Evolutionary conservation across 2,888 invertebrate species (phyloP), one percentile per base, ranked within the genome.

Genomic region (Andrena fulva): DNA sequence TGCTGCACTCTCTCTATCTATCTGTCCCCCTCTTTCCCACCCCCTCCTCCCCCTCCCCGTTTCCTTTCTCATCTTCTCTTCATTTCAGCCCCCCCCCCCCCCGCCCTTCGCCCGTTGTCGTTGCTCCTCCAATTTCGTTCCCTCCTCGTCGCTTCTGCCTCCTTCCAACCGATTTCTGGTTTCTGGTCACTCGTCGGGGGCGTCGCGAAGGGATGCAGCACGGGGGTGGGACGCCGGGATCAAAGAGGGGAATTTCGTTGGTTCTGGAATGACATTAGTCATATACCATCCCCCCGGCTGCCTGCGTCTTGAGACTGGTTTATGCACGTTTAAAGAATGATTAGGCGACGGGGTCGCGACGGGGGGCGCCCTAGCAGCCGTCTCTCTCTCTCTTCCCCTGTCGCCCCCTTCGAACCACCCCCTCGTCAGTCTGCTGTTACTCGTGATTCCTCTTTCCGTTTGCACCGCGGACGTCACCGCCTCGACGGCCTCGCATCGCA

Each of bases 261-360:
- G 88, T 71, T 86, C 78, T 89, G 90, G 92, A 92, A 92, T 92
- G 92, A 92, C 92, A 92, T 92, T 92, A 92, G 92, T 92, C 92
- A 92, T 92, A 90, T 85, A 89, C 80, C 87, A 88, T 87, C 86
- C 84, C 84, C 80, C 82, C 16, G 70, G 85, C 64, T 77, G 84
- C 84, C 82, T 79, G 84, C 85, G 83, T 42, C 42, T 82, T 88
- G 90, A 83, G 91, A 92, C 92, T 93, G 92, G 93, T 93, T 93
- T 93, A 93, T 93, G 92, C 92, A 90, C 93, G 91, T 93, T 93
- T 93, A 93, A 93, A 93, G 93, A 93, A 93, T 93, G 93, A 93
- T 93, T 93, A 93, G 93, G 92, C 93, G 91, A 91, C 90, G 89
- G 92, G 89, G 88, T 90, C 93, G 85, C 93, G 79, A 85, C 92